phyloP scores from a whole-genome alignment of 2,888 invertebrate genomes.

The Sarcophaga subvicina region DNA sequence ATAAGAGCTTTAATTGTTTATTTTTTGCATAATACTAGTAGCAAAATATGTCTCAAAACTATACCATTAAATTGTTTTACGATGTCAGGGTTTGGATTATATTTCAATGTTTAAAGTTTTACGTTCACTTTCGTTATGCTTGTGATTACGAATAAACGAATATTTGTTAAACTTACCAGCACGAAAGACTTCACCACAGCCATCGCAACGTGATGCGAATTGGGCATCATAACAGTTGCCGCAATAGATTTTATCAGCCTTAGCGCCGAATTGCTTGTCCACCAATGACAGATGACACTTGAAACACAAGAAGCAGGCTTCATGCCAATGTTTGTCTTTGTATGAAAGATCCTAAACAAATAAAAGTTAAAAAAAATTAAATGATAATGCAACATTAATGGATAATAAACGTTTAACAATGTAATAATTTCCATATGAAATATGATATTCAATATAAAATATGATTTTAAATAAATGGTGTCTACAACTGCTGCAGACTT shows the following conservation, averaged over 20 bases:
- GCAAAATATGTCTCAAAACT: constrained; percentile 17
- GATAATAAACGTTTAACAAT: too few species aligned
- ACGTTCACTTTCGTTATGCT: constrained; percentile 6
- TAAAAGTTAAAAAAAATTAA: not conserved
- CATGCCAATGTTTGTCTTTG: constrained; percentile 99
- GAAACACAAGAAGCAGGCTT: constrained; percentile 99
- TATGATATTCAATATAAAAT: too few species aligned
- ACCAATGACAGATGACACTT: constrained; percentile 99
- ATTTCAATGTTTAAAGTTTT: constrained; percentile 12
- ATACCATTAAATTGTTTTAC: constrained; percentile 17
- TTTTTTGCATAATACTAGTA: constrained; percentile 41
- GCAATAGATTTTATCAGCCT: constrained; percentile 99
- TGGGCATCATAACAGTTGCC: constrained; percentile 99
- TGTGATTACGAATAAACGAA: not conserved
- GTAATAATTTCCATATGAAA: not conserved
- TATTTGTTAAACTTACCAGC: constrained; percentile 90
- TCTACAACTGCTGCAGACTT: too few species aligned
- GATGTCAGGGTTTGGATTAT: constrained; percentile 11
- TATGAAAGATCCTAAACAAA: constrained; percentile 96
- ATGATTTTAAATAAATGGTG: too few species aligned
- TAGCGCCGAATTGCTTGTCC: constrained; percentile 99
- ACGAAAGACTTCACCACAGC: constrained; percentile 99
- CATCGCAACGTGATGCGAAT: constrained; percentile 99
- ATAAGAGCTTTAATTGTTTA: not conserved
- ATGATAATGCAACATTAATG: not conserved